Base-by-base conservation (phyloP, 92 coral and sea anemone species). In the Virgularia gustaviana region DNA sequence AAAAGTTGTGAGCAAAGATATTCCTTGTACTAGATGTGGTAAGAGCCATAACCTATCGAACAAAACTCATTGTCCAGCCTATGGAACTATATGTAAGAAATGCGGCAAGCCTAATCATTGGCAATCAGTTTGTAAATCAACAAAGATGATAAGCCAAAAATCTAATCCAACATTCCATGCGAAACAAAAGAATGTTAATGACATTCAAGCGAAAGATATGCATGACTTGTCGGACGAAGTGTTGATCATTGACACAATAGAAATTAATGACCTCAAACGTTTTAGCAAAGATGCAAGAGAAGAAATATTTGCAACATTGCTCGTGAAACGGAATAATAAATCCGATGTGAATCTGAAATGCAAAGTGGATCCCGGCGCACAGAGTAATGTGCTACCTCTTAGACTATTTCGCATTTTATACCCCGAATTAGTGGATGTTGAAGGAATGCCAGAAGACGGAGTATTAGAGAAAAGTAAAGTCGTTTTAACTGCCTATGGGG, bases 351-450 rank as follows among this genome's bases (percentile, higher is more conserved):
- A 77, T 54, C 61, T 64, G 24, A 54, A 49, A 41, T 32, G 60
- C 67, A 77, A 65, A 45, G 73, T 79, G 13, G 52, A 79, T 18
- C 70, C 78, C 37, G 83, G 78, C 13, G 78, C 83, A 9, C 83
- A 79, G 71, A 71, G 73, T 32, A 79, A 70, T 61, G 71, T 79
- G 15, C 43, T 79, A n/a, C 83, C 79, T 15, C 36, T 79, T 43
- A 60, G 78, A 24, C 58, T 79, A 36, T 73, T 71, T 49, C 61
- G 78, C 57, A 70, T 57, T 30, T 41, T 59, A 28, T 38, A 53
- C 51, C 71, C 71, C 23, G 78, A 44, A 65, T 39, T 66, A 53
- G 39, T 58, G 42, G 56, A 79, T 42, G 44, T 57, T 15, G 49
- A 71, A 8, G 83, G 78, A 47, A 68, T 39, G 31, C 72, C 72